phyloP scores from a whole-genome alignment of 2,888 invertebrate species.

The Noctuana brunneofusca region DNA sequence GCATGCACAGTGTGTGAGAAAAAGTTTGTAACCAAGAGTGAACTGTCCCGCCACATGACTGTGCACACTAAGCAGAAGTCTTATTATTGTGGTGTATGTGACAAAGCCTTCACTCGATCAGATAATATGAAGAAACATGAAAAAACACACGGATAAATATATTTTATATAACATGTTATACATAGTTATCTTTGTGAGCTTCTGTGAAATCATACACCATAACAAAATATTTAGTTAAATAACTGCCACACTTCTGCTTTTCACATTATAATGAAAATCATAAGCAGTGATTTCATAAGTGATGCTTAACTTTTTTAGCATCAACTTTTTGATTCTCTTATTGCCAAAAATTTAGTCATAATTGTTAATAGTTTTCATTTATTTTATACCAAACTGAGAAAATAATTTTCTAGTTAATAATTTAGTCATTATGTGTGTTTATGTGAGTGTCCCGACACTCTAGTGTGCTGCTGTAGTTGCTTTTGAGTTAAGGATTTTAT shows the following conservation, averaged over 20 bases:
- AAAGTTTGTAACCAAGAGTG: conserved; percentile 81
- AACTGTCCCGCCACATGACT: conserved; percentile 81
- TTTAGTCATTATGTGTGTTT: conserved; percentile 81
- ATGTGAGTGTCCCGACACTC: conserved; percentile 65
- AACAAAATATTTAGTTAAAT: conserved; percentile 12
- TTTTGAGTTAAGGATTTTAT: conserved; percentile 67
- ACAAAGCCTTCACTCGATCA: conserved; percentile 80
- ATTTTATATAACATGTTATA: conserved; percentile 30
- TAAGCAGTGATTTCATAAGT: conserved; percentile 36
- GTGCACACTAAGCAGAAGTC: conserved; percentile 81
- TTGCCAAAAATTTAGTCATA: conserved; percentile 80
- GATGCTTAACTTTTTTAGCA: conserved; percentile 57
- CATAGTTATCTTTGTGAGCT: conserved; percentile 45
- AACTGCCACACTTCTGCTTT: conserved; percentile 30
- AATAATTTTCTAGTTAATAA: conserved; percentile 79
- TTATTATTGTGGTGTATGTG: conserved; percentile 80
- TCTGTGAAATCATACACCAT: conserved; percentile 22
- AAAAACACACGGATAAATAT: conserved; percentile 74
- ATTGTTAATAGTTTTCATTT: conserved; percentile 65
- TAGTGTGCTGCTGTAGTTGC: conserved; percentile 78
- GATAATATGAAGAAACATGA: conserved; percentile 83
- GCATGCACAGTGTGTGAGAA: conserved; percentile 80
- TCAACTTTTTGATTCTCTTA: conserved; percentile 73
- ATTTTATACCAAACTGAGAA: conserved; percentile 73
- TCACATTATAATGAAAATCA: conserved; percentile 20